Base-by-base conservation (phyloP, 2,888 invertebrate genomes). In the Isotomurus palustris region DNA sequence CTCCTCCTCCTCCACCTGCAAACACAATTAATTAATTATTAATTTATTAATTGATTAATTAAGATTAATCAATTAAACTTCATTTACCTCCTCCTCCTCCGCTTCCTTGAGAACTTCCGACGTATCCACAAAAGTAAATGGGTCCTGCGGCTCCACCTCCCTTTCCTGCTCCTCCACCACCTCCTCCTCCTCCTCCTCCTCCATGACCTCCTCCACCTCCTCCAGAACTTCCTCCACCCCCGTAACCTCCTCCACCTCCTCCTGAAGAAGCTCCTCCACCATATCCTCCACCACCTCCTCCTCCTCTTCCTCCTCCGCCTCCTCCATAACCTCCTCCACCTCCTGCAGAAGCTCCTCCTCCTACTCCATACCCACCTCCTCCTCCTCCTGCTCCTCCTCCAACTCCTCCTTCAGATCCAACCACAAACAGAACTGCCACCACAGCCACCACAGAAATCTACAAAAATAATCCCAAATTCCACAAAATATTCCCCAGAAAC, bases 81-180 rank as follows among this genome's bases (percentile, higher is more conserved):
- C 40, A 10, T 6, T 40, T 10, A 6, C 40, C 40, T 6, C 17
- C 8, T 19, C 40, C 40, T 6, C 40, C 40, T n/a, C 40, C 40
- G 17, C 40, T 17, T n/a, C 40, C 40, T 40, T 40, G n/a, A 6
- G 6, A 6, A n/a, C 49, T 22, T 21, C 49, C 49, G 12, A 49
- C 28, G n/a, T 49, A 49, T 17, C 49, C 49, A 21, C 49, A 49
- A n/a, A 49, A 49, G 22, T 49, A 49, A 17, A 49, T 49, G 3
- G 49, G 22, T 4, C 49, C 49, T 6, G 19, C 21, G 17, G 49
- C 49, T 3, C 49, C 49, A 17, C 40, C 40, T 40, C 40, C 40
- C 17, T 19, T 6, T 40, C 44, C 44, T 6, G 22, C 22, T 22
- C 44, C 44, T 10, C 25, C 22, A 44, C 44, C 24, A 22, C 24